Conservation (phyloP, 2,113 vertebrate species). For the Notarius quadriscutis region DNA sequence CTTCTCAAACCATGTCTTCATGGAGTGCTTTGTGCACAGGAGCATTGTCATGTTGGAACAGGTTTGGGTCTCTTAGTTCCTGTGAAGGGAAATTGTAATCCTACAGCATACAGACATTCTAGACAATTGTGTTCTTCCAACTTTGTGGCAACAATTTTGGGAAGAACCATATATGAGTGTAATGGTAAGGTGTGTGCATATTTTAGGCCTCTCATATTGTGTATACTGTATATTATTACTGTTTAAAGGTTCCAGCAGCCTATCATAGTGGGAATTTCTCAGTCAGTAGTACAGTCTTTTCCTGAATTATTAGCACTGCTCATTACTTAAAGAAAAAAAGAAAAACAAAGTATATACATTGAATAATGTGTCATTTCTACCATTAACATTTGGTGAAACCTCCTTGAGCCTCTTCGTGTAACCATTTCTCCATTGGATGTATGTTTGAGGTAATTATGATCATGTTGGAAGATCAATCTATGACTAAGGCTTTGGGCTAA, state of each 20-base stretch:
- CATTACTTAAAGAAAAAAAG: neutral
- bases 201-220: neutral
- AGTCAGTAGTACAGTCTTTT: constrained; percentile 9
- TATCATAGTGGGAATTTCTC: constrained; percentile 1
- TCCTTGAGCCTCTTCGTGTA: neutral
- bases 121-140: neutral
- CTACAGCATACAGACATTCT: neutral
- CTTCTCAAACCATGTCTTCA: neutral
- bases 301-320: neutral
- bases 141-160: neutral
- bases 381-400: neutral
- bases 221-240: neutral
- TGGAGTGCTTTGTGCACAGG: neutral
- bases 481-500: neutral
- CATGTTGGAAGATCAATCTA: neutral
- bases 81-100: neutral
- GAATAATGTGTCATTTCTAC: neutral
- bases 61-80: neutral
- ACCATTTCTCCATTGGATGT: neutral
- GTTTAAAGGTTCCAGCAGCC: constrained; percentile 9
- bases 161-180: neutral
- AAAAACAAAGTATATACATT: neutral
- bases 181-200: neutral
- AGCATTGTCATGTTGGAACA: neutral
- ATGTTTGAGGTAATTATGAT: neutral